A percentile compares a stretch with the other conserved stretches of the same genome.
These are phyloP conservation scores for Palythoa grandiflora DNA, from an alignment of 92 coral and sea anemone genomes.

Conservation along the genomic window DNA sequence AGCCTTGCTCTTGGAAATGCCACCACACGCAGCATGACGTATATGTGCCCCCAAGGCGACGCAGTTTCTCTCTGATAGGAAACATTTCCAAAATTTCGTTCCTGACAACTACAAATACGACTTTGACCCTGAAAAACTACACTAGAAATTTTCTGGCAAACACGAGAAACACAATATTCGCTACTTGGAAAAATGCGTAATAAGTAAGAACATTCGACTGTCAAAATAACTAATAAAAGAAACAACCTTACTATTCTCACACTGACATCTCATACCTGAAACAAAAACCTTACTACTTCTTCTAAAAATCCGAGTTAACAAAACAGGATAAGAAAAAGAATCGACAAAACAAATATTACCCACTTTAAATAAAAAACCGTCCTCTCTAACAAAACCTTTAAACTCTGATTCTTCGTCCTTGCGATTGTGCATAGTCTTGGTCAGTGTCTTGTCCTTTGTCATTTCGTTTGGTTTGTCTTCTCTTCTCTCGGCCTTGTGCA, in stretches of 20 bases:
- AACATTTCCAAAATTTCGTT: conserved; percentile 54
- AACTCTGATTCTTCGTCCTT: not conserved
- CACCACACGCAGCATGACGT: too few species aligned
- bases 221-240: conserved; percentile 6
- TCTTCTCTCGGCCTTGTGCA: not conserved
- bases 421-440: not conserved
- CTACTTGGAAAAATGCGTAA: not conserved
- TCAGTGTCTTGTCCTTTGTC: not conserved
- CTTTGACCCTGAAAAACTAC: conserved; percentile 37
- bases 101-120: conserved; percentile 45
- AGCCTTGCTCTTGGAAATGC: conserved; percentile 40
- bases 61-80: conserved; percentile 50
- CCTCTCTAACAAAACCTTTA: conserved; percentile 10
- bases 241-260: conserved; percentile 16
- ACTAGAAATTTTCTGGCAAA: not conserved
- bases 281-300: conserved; percentile 17
- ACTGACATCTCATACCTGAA: conserved; percentile 14
- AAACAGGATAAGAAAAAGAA: conserved; percentile 21
- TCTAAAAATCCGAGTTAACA: conserved; percentile 32
- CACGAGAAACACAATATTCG: conserved; percentile 1
- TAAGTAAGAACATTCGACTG: not conserved
- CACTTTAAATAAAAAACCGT: conserved; percentile 19
- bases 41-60: conserved; percentile 46
- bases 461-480: not conserved
- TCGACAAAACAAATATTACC: conserved; percentile 34